Percentiles rank a stretch among this genome's conserved stretches.
Conservation (phyloP, 2,797 vertebrate genomes). For the Percopsis omiscomaycus region DNA sequence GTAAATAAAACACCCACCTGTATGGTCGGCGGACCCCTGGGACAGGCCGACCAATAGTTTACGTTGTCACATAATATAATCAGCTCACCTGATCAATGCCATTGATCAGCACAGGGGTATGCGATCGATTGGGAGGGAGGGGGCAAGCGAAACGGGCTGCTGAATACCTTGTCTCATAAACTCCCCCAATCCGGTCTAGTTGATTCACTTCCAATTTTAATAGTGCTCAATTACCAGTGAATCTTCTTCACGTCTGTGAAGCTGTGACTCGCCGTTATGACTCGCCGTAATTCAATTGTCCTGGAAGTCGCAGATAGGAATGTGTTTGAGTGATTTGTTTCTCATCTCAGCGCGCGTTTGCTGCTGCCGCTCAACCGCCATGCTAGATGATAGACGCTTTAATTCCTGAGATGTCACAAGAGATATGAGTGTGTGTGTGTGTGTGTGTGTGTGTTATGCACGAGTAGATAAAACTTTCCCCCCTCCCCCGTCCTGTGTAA, state of each 20-base stretch:
- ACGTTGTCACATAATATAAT: constrained; percentile 41
- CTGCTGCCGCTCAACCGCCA: constrained; percentile 45
- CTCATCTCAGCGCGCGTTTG: constrained; percentile 28
- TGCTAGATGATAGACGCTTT: constrained; percentile 58
- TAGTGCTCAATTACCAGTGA: constrained; percentile 50
- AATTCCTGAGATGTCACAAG: constrained; percentile 52
- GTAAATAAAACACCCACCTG: constrained; percentile 41
- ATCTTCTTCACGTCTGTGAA: constrained; percentile 13
- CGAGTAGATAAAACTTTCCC: constrained; percentile 57
- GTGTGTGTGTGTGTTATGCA: constrained; percentile 25
- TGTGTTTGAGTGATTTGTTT: constrained; percentile 59
- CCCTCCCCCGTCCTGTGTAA: constrained; percentile 58
- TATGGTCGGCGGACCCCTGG: constrained; percentile 17
- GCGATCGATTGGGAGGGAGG: constrained; percentile 32
- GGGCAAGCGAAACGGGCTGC: constrained; percentile 12
- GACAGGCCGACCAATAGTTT: constrained; percentile 30
- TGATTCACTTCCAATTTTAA: constrained; percentile 43
- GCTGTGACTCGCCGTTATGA: constrained; percentile 14
- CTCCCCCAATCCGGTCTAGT: constrained; percentile 1
- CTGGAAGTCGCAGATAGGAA: constrained; percentile 32
- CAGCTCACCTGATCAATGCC: constrained; percentile 37
- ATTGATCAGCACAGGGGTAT: constrained; percentile 41
- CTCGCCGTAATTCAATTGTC: constrained; percentile 46
- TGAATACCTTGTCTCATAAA: constrained; percentile 30
- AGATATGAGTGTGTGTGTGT: constrained; percentile 25